These are phyloP conservation scores for Syngnathus acus DNA, from an alignment of 2,797 vertebrate species.

Conservation along the genomic window DNA sequence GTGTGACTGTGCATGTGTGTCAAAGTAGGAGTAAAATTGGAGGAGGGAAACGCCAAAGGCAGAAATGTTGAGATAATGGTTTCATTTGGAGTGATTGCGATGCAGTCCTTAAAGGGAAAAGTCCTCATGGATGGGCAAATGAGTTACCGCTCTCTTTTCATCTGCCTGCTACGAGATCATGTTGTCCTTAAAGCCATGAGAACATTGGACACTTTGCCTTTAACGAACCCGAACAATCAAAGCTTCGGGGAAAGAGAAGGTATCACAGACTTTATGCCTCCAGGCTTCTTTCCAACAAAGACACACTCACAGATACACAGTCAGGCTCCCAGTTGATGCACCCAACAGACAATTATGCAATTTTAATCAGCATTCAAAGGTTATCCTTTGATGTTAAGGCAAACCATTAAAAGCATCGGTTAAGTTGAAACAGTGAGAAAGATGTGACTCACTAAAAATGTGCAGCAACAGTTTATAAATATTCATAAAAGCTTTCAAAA, in stretches of 20 bases:
- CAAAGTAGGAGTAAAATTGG: constrained; percentile 29
- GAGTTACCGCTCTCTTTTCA: constrained; percentile 44
- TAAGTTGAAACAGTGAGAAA: constrained; percentile 19
- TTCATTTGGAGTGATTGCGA: constrained; percentile 56
- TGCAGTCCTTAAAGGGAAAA: constrained; percentile 43
- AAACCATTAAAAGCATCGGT: constrained; percentile 19
- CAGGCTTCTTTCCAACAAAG: constrained; percentile 30
- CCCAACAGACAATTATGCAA: constrained; percentile 22
- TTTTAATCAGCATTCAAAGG: constrained; percentile 36
- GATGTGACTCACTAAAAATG: constrained; percentile 39
- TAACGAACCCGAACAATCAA: constrained; percentile 52
- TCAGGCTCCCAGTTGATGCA: constrained; percentile 16
- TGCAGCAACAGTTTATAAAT: constrained; percentile 56
- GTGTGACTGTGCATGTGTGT: constrained; percentile 4
- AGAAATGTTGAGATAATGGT: constrained; percentile 57
- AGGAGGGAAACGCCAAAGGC: constrained; percentile 35
- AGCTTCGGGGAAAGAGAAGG: constrained; percentile 24
- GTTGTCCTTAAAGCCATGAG: constrained; percentile 32
- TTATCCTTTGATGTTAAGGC: constrained; percentile 22
- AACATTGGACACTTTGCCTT: constrained; percentile 39
- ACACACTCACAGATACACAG: constrained; percentile 25
- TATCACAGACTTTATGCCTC: constrained; percentile 27
- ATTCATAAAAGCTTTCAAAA: constrained; percentile 69
- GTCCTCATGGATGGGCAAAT: constrained; percentile 40
- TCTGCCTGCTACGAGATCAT: constrained; percentile 23